Evolutionary conservation across 1,140 invertebrate genomes (phyloP).

Genomic region (Drosophila yakuba): DNA sequence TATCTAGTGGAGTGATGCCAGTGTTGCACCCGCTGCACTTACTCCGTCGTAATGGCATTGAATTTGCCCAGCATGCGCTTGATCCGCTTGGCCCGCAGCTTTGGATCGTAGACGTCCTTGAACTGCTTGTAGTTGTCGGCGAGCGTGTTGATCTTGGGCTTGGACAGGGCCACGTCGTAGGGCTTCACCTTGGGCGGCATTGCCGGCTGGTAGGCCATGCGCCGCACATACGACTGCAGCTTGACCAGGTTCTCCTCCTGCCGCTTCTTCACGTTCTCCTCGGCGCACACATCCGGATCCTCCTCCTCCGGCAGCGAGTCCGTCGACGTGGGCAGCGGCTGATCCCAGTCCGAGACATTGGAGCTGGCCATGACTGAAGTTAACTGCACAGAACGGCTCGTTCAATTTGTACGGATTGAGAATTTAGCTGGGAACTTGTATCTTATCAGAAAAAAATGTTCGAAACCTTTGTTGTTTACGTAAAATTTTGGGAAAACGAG

Average conservation of each 20-base stretch:
- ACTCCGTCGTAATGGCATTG: constrained; percentile 76
- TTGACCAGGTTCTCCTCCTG: constrained; percentile 59
- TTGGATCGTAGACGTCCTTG: constrained; percentile 61
- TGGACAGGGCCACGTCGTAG: constrained; percentile 54
- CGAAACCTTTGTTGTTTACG: constrained; percentile 3
- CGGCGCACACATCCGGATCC: constrained; percentile 58
- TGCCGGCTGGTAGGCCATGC: constrained; percentile 74
- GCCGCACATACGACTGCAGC: constrained; percentile 65
- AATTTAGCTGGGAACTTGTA: constrained; percentile 26
- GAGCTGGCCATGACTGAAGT: constrained; percentile 56
- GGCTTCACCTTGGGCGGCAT: constrained; percentile 59
- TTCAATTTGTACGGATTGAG: constrained; percentile 21
- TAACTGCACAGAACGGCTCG: background rate
- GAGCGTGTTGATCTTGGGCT: constrained; percentile 47
- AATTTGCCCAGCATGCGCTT: constrained; percentile 65
- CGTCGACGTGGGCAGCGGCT: constrained; percentile 60
- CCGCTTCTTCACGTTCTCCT: constrained; percentile 50
- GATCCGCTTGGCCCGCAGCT: constrained; percentile 63
- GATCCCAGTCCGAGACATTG: constrained; percentile 74
- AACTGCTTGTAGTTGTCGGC: constrained; percentile 62
- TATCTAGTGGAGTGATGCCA: background rate
- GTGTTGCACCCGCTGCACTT: constrained; percentile 19
- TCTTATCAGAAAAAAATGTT: background rate
- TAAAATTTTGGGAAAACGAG: constrained; percentile 4
- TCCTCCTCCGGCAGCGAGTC: constrained; percentile 44